These are phyloP conservation scores for Chamaea fasciata DNA, from an alignment of 2,113 vertebrate species.

Conservation along the genomic window DNA sequence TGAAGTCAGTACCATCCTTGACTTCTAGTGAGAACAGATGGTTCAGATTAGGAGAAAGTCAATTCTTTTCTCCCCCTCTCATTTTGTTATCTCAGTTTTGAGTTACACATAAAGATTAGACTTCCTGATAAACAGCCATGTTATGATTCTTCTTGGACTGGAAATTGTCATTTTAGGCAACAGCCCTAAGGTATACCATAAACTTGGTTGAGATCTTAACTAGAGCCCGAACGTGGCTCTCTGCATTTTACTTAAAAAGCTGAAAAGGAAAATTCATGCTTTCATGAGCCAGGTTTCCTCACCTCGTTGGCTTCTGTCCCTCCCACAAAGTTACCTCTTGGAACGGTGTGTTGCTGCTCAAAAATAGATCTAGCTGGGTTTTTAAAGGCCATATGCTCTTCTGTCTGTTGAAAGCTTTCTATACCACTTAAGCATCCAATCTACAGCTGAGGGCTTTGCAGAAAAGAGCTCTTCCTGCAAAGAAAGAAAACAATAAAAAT, in stretches of 20 bases:
- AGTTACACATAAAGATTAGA: background rate
- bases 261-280: background rate
- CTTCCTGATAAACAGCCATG: conserved; percentile 12
- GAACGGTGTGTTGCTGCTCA: background rate
- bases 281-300: background rate
- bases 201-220: background rate
- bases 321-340: background rate
- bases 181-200: background rate
- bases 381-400: background rate
- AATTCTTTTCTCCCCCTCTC: background rate
- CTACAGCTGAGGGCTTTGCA: background rate
- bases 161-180: background rate
- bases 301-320: conserved; percentile 1
- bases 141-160: conserved; percentile 8
- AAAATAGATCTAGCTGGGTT: background rate
- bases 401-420: background rate
- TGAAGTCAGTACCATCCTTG: conserved; percentile 18
- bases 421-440: background rate
- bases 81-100: conserved; percentile 17
- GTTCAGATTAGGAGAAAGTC: background rate
- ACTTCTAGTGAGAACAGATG: conserved; percentile 28
- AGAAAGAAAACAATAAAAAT: background rate
- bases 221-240: background rate
- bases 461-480: background rate
- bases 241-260: background rate